A percentile compares a stretch with the other conserved stretches of the same genome.
These are phyloP conservation scores for Boulengeromyrus knoepffleri DNA, from an alignment of 2,113 vertebrate species.

Conservation along the genomic window DNA sequence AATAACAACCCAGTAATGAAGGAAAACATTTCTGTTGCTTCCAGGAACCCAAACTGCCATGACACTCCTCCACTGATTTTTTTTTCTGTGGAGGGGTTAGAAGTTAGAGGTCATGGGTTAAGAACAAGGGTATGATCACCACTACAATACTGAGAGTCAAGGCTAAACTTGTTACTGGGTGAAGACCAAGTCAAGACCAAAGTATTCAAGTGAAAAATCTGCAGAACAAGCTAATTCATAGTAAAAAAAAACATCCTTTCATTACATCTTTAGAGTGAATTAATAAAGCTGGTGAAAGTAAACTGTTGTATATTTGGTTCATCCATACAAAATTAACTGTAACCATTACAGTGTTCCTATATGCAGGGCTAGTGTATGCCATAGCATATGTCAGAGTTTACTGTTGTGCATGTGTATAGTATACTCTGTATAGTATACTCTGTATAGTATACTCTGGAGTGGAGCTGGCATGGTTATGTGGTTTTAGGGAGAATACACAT, in stretches of 20 bases:
- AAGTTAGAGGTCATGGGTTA: constrained; percentile 37
- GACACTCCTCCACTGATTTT: constrained; percentile 15
- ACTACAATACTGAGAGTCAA: not conserved
- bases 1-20: constrained; percentile 55
- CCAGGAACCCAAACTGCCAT: constrained; percentile 45
- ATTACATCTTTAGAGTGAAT: not conserved
- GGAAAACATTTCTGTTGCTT: constrained; percentile 49
- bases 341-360: not conserved
- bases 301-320: not conserved
- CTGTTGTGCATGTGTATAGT: not conserved
- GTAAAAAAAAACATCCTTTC: not conserved
- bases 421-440: not conserved
- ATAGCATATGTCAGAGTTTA: not conserved
- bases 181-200: not conserved
- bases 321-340: not conserved
- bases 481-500: not conserved
- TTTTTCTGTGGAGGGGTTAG: not conserved
- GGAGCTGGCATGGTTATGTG: not conserved
- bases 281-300: not conserved
- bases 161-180: not conserved
- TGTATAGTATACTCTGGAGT: not conserved
- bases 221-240: not conserved
- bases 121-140: not conserved
- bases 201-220: not conserved
- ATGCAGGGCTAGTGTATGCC: not conserved